Evolutionary conservation across 1,140 invertebrate genomes (phyloP), one percentile per base, ranked within the genome.

Genomic region (Leguminivora glycinivorella): DNA sequence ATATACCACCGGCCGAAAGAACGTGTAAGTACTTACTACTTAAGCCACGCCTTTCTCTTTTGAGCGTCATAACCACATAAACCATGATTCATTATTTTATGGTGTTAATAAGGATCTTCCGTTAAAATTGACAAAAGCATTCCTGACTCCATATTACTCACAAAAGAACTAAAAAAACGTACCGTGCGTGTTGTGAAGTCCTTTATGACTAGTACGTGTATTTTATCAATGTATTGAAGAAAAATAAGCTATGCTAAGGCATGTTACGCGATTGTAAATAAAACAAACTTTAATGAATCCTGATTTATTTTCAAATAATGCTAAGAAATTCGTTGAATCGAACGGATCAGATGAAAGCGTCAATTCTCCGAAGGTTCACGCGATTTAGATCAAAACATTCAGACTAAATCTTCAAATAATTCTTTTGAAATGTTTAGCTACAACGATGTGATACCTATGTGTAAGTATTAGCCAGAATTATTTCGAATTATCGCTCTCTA

Each of bases 91-190:
- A 63, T 63, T 63, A 60, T 63, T n/a, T 31, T 34, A 63, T 29
- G 4, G 4, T 63, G 58, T 63, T 63, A 63, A 63, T 63, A 63
- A 63, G 58, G 58, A 31, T 63, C 58, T 63, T 63, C 58, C 58
- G 58, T 63, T 63, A 19, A 63, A 63, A 63, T 31, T 34, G 9
- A 63, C 14, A 63, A 63, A 63, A 22, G 26, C 58, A 31, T 63
- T 31, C 58, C n/a, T 9, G 5, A 17, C 14, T 26, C 26, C n/a
- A 10, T 52, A 9, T 52, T 9, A 52, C 14, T 52, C 2, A 52
- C 14, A 52, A 52, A 52, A 22, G 6, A 22, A 52, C 34, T 38
- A 14, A 38, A 38, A 38, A 38, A 12, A 38, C 34, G 34, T 38
- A 38, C 6, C 34, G 10, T 38, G 34, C 34, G 14, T 38, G 10